phyloP scores from a whole-genome alignment of 2,797 vertebrate genomes.

The Ctenosaura bakeri region DNA sequence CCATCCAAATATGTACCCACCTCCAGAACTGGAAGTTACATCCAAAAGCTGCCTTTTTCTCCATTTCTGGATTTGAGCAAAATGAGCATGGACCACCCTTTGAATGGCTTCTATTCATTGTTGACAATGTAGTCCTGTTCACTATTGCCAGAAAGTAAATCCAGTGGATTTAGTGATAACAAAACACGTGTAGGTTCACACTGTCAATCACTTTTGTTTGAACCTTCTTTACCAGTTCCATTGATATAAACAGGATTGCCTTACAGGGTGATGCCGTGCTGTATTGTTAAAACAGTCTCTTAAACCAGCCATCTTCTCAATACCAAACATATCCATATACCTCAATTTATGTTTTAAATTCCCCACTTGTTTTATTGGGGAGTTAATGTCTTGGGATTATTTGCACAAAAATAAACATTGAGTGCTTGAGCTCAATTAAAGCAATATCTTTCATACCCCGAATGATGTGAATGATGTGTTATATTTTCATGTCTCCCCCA shows the following conservation, averaged over 20 bases:
- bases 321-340: too few species aligned
- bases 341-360: background rate
- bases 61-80: background rate
- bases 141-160: background rate
- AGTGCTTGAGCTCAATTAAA: constrained; percentile 6
- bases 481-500: constrained; percentile 35
- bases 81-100: too few species aligned
- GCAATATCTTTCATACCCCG: constrained; percentile 21
- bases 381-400: background rate
- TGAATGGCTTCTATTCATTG: background rate
- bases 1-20: background rate
- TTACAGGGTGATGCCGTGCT: background rate
- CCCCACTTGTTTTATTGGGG: too few species aligned
- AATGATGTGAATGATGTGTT: constrained; percentile 35
- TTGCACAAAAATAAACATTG: constrained; percentile 5
- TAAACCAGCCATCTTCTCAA: background rate
- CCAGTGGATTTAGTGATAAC: background rate
- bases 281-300: background rate
- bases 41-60: background rate
- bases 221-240: background rate
- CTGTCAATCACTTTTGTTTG: background rate
- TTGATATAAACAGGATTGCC: background rate
- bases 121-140: background rate
- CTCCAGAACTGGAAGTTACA: too few species aligned
- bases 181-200: background rate